Evolutionary conservation across 2,888 invertebrate species (phyloP).

Genomic region (Alsophila aescularia): DNA sequence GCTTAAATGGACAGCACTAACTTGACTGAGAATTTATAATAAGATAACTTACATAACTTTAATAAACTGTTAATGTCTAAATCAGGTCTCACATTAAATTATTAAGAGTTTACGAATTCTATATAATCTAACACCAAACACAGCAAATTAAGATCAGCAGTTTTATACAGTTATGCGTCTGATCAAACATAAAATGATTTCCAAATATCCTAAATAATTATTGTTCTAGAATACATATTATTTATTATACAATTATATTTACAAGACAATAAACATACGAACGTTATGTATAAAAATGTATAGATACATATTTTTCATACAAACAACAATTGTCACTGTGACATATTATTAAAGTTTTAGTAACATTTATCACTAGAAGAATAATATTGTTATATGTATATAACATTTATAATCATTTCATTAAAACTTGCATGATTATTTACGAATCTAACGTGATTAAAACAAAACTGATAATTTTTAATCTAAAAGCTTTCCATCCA

Average conservation of each 20-base stretch:
- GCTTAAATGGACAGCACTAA: not conserved
- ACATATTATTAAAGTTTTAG: constrained; percentile 15
- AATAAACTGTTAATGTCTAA: constrained; percentile 48
- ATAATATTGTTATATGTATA: not conserved
- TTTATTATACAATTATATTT: too few species aligned
- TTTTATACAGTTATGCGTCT: constrained; percentile 66
- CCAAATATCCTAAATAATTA: constrained; percentile 22
- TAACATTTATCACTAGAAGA: constrained; percentile 10
- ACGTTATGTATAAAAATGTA: constrained; percentile 39
- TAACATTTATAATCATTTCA: constrained; percentile 7
- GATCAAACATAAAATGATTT: constrained; percentile 35
- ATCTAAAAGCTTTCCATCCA: constrained; percentile 2
- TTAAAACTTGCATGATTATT: constrained; percentile 1
- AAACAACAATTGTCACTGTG: constrained; percentile 12
- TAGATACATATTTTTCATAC: constrained; percentile 11
- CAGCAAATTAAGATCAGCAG: constrained; percentile 68
- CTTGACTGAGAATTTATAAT: constrained; percentile 16
- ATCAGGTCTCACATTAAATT: constrained; percentile 67
- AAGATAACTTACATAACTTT: constrained; percentile 36
- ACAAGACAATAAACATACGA: too few species aligned
- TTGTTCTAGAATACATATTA: constrained; percentile 37
- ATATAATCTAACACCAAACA: constrained; percentile 78
- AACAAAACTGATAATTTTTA: not conserved
- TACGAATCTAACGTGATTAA: not conserved
- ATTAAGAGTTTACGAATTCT: constrained; percentile 40